These are phyloP conservation scores for Drosophila setifemur DNA, from an alignment of 1,140 invertebrate species.

Conservation along the genomic window DNA sequence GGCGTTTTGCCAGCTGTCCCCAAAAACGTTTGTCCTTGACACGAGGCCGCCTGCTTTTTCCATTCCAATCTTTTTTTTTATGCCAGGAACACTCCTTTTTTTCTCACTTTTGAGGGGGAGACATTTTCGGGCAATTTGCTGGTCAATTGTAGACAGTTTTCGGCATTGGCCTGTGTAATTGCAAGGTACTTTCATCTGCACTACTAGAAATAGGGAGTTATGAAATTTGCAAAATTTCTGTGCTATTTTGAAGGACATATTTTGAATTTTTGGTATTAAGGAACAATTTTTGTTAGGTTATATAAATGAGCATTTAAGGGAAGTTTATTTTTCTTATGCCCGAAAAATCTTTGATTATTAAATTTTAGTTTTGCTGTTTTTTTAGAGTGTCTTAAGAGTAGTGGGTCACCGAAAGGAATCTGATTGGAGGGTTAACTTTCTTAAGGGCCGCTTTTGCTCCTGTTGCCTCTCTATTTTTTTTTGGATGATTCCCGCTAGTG, in stretches of 20 bases:
- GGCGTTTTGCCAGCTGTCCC: slow-evolving; percentile 38
- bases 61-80: background rate
- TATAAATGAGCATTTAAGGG: no score
- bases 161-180: slow-evolving; percentile 31
- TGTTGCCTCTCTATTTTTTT: slow-evolving; percentile 9
- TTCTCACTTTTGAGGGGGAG: background rate
- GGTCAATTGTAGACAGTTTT: slow-evolving; percentile 57
- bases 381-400: background rate
- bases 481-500: slow-evolving; percentile 10
- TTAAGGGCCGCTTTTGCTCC: background rate
- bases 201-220: background rate
- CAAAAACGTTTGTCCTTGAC: slow-evolving; percentile 65
- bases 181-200: slow-evolving; percentile 1
- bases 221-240: no score
- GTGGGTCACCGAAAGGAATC: background rate
- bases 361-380: no score
- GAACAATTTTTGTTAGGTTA: no score
- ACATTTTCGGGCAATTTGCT: slow-evolving; percentile 52
- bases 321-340: no score
- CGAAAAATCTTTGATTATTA: no score
- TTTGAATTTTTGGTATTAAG: no score
- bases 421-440: slow-evolving; percentile 18
- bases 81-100: background rate
- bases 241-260: no score
- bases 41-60: slow-evolving; percentile 17